Evolutionary conservation across 2,113 vertebrate genomes (phyloP).

Genomic region (Xiphias gladius): DNA sequence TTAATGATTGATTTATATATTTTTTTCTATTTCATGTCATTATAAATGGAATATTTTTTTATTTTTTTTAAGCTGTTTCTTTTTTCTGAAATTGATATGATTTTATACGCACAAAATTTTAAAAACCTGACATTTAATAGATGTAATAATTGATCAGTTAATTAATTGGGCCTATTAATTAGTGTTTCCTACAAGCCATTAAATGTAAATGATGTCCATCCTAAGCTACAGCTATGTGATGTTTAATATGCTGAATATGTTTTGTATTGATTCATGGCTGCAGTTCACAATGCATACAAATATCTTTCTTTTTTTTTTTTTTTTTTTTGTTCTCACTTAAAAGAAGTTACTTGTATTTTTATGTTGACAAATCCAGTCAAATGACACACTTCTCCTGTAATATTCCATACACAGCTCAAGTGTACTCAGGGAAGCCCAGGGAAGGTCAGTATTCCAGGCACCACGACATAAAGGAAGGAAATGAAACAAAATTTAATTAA

Average conservation of each 20-base stretch:
- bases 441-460: slow-evolving; percentile 84
- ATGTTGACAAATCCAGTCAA: slow-evolving; percentile 76
- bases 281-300: slow-evolving; percentile 62
- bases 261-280: slow-evolving; percentile 66
- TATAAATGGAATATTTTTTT: neutral
- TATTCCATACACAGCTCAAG: slow-evolving; percentile 84
- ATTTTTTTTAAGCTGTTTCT: slow-evolving; percentile 2
- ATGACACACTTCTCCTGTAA: slow-evolving; percentile 82
- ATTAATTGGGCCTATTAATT: neutral
- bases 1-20: neutral
- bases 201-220: neutral
- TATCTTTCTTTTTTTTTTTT: slow-evolving; percentile 57
- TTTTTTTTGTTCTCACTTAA: slow-evolving; percentile 66
- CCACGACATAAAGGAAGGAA: slow-evolving; percentile 77
- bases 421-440: slow-evolving; percentile 83
- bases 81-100: slow-evolving; percentile 13
- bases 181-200: slow-evolving; percentile 7
- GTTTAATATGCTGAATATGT: slow-evolving; percentile 48
- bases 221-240: slow-evolving; percentile 27
- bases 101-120: neutral
- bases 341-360: slow-evolving; percentile 74
- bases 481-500: slow-evolving; percentile 44
- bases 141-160: neutral
- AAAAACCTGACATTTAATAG: neutral
- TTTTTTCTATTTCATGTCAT: slow-evolving; percentile 20